phyloP scores from a whole-genome alignment of 2,888 invertebrate genomes.

The Entomobrya proxima region DNA sequence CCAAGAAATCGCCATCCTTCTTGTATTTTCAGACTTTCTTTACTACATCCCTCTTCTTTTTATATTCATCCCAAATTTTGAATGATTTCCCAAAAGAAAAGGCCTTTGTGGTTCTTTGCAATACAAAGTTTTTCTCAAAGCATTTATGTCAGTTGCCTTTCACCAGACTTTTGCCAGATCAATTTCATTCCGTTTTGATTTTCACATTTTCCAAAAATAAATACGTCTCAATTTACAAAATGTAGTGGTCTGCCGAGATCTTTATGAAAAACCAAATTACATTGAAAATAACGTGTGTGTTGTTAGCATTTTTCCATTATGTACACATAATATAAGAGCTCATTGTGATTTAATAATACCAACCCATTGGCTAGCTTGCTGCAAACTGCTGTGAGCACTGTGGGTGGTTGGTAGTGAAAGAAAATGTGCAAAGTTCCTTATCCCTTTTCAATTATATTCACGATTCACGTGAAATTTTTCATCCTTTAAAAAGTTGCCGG shows the following conservation, averaged over 20 bases:
- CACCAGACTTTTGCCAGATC: slow-evolving; percentile 11
- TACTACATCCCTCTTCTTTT: background rate
- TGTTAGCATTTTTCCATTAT: slow-evolving; percentile 13
- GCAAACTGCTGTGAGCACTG: background rate
- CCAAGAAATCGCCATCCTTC: slow-evolving; percentile 10
- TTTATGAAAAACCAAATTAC: background rate
- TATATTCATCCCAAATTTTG: slow-evolving; percentile 18
- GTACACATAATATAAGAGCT: background rate
- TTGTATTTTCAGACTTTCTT: background rate
- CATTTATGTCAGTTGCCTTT: background rate
- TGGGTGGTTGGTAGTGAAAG: slow-evolving; percentile 30
- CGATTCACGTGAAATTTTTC: slow-evolving; percentile 46
- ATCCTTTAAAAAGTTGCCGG: slow-evolving; percentile 15
- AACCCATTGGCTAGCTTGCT: slow-evolving; percentile 11
- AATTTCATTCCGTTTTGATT: slow-evolving; percentile 19
- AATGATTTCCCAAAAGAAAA: slow-evolving; percentile 11
- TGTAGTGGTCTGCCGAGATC: background rate
- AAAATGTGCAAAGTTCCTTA: slow-evolving; percentile 55
- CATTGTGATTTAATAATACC: slow-evolving; percentile 48
- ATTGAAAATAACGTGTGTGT: slow-evolving; percentile 1
- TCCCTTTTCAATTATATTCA: slow-evolving; percentile 62
- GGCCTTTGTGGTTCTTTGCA: background rate
- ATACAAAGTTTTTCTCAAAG: background rate
- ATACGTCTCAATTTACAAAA: background rate
- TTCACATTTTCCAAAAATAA: background rate